phyloP scores from a whole-genome alignment of 2,113 vertebrate genomes.

The Australoheros scitulus region DNA sequence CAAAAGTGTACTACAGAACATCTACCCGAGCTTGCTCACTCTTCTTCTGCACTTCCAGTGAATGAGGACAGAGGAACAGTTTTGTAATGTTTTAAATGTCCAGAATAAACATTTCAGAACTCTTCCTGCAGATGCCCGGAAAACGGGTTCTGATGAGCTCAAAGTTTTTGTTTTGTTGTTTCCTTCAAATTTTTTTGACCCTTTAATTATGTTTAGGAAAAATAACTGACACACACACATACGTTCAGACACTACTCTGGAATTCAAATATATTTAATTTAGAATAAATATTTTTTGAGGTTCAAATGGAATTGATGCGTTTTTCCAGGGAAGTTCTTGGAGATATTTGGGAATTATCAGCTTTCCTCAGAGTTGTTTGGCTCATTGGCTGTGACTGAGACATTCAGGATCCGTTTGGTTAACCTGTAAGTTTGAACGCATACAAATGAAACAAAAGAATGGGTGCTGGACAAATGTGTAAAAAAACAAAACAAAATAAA shows the following conservation, averaged over 20 bases:
- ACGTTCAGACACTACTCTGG: accelerated
- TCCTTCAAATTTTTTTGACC: background rate
- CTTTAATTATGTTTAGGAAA: background rate
- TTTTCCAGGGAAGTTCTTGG: background rate
- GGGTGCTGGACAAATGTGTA: background rate
- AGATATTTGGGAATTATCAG: background rate
- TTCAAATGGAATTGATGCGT: background rate
- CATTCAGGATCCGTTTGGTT: accelerated
- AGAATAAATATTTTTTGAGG: background rate
- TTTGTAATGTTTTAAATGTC: background rate
- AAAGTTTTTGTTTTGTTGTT: too few species aligned
- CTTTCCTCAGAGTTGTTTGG: background rate
- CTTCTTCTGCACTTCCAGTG: background rate
- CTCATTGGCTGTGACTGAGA: background rate
- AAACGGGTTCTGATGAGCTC: background rate
- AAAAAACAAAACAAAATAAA: background rate
- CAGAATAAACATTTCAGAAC: background rate
- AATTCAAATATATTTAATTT: background rate
- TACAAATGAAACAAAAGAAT: background rate
- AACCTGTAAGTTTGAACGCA: background rate
- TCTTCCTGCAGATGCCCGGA: background rate
- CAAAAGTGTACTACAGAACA: background rate
- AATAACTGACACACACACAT: background rate
- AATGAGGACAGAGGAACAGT: background rate
- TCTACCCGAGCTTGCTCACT: too few species aligned